phyloP scores from a whole-genome alignment of 2,888 invertebrate species.

The Pachycephus smyrnensis region DNA sequence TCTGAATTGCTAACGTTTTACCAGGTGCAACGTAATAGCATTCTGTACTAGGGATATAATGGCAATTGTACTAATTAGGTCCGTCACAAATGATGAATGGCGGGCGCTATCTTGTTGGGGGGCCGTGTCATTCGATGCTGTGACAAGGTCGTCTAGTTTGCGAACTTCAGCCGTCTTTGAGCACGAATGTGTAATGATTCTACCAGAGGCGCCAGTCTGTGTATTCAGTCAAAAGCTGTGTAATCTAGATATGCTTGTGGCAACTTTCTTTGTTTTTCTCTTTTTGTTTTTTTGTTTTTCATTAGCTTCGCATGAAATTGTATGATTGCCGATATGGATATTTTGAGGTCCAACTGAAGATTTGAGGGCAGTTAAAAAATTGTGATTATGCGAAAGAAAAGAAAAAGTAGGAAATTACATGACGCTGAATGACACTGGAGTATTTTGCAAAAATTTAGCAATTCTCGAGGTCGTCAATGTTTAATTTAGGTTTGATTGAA shows the following conservation, averaged over 20 bases:
- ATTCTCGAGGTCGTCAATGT: no score
- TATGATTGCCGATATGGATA: not conserved
- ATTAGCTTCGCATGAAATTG: not conserved
- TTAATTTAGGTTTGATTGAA: no score
- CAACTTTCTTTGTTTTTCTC: not conserved
- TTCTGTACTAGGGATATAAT: not conserved
- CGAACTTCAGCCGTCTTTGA: not conserved
- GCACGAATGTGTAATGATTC: not conserved
- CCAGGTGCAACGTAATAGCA: slow-evolving; percentile 18
- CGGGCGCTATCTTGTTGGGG: not conserved
- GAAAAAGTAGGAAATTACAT: no score
- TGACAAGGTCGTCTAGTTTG: not conserved
- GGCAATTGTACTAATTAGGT: not conserved
- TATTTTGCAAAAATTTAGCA: no score
- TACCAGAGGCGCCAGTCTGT: not conserved
- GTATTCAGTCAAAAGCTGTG: not conserved
- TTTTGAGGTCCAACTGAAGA: not conserved
- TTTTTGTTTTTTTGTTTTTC: not conserved
- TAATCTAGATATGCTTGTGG: not conserved
- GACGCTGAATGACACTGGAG: no score
- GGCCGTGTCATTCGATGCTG: not conserved
- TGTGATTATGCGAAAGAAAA: not conserved
- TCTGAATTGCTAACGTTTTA: slow-evolving; percentile 16
- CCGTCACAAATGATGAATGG: not conserved
- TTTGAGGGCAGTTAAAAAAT: not conserved